Base-by-base conservation (phyloP, 2,888 invertebrate species). In the Chaetogeoica ovagalla region DNA sequence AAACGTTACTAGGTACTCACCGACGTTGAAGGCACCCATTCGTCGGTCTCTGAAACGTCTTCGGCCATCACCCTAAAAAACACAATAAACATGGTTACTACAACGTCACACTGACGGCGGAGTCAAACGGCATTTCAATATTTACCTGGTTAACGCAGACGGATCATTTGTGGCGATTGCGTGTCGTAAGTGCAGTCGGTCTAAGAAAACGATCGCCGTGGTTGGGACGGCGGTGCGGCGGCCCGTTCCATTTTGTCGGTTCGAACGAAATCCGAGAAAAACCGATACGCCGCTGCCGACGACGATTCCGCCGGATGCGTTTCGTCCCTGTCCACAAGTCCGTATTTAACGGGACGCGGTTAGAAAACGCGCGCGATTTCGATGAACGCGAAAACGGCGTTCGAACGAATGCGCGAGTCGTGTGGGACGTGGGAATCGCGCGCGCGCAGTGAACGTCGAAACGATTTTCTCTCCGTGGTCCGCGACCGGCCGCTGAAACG, bases 41-140 rank as follows among this genome's bases (percentile, higher is more conserved):
- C 77, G 21, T 37, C 70, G 13, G 23, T 70, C 21, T 79, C 55
- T 39, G 63, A 70, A 70, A 79, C 77, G 63, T 79, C 77, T 55
- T 70, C 70, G 30, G 77, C 77, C 77, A 79, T 79, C 77, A 55
- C 63, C 77, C 77, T 77, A 23, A 48, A 74, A 60, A 48, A 23
- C 17, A 23, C 39, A 30, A 19, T 19, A 52, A 19, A 15, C 48
- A 30, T 19, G 19, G 43, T 55, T 19, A 52, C 30, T 30, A 69
- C 52, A 9, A 19, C 13, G 55, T 30, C 13, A 19, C 15, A 7
- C 21, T 15, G 55, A 55, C 19, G 19, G 19, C 19, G 0, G 17
- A 55, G 43, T 9, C 17, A 15, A 55, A 5, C 55, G 19, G 55
- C 11, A 19, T 11, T 13, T 19, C 15, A 9, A 17, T 30, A 30